phyloP scores from a whole-genome alignment of 2,888 invertebrate genomes.

The Cataglyphis albicans region DNA sequence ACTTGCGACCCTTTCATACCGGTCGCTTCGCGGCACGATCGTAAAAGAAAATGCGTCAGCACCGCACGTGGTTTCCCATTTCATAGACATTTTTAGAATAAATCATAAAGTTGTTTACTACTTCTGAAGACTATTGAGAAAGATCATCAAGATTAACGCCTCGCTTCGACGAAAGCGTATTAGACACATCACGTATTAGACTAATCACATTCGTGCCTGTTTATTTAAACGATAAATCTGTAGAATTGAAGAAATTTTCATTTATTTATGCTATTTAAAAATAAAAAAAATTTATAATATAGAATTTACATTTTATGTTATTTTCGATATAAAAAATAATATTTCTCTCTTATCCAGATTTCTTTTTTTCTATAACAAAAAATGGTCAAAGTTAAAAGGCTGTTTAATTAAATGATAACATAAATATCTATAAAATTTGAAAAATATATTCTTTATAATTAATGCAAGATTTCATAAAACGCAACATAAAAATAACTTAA shows the following conservation, averaged over 20 bases:
- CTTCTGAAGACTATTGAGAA: not conserved
- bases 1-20: constrained; percentile 66
- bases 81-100: constrained; percentile 41
- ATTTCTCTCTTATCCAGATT: not conserved
- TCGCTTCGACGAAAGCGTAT: constrained; percentile 10
- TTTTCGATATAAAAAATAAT: not conserved
- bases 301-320: constrained; percentile 1
- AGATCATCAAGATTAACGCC: constrained; percentile 34
- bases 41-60: constrained; percentile 36
- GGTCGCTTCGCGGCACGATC: not conserved
- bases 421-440: not conserved
- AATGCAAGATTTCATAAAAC: not conserved
- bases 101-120: constrained; percentile 41
- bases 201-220: not conserved
- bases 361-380: not conserved
- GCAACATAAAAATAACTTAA: not conserved
- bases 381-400: not conserved
- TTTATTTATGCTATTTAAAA: not conserved
- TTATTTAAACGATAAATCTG: not conserved
- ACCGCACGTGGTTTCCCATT: constrained; percentile 46
- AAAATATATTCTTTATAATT: not conserved
- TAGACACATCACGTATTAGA: not conserved
- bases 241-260: constrained; percentile 3
- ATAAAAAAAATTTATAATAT: not conserved
- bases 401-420: not conserved